phyloP scores from a whole-genome alignment of 92 coral and sea anemone genomes.

The Phenganax subtilis region DNA sequence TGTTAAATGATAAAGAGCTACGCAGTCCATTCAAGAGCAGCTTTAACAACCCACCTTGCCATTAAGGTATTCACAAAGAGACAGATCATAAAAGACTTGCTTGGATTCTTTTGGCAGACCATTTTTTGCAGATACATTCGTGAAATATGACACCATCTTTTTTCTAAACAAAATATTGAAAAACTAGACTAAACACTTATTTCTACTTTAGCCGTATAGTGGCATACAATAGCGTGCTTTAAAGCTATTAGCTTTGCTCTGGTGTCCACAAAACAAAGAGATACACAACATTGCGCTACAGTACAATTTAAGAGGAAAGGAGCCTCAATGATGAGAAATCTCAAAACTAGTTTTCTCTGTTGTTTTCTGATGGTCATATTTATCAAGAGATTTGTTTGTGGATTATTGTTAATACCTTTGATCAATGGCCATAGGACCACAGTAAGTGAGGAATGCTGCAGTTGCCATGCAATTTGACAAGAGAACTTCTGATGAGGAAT shows the following conservation, averaged over 20 bases:
- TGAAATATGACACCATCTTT: slow-evolving; percentile 87
- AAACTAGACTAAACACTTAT: neutral
- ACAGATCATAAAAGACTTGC: slow-evolving; percentile 74
- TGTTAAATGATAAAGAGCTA: too few relatives aligned
- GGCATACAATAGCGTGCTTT: too few relatives aligned
- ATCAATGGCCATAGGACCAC: slow-evolving; percentile 96
- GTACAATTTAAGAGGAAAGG: neutral
- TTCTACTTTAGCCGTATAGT: too few relatives aligned
- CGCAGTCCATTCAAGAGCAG: too few relatives aligned
- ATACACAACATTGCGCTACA: too few relatives aligned
- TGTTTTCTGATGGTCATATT: neutral
- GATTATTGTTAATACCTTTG: slow-evolving; percentile 54
- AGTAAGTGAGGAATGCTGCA: slow-evolving; percentile 90
- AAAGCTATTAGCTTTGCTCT: too few relatives aligned
- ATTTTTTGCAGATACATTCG: slow-evolving; percentile 69
- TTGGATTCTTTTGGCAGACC: slow-evolving; percentile 75
- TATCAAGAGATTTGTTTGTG: neutral
- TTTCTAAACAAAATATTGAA: slow-evolving; percentile 43
- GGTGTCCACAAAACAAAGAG: too few relatives aligned
- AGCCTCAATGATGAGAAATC: neutral
- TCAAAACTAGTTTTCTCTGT: neutral
- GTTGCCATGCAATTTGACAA: slow-evolving; percentile 92
- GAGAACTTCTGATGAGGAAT: slow-evolving; percentile 88
- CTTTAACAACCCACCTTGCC: slow-evolving; percentile 68
- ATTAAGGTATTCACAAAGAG: slow-evolving; percentile 86